These are phyloP conservation scores for Lepus europaeus DNA, from an alignment of 2,113 vertebrate genomes.

Conservation along the genomic window DNA sequence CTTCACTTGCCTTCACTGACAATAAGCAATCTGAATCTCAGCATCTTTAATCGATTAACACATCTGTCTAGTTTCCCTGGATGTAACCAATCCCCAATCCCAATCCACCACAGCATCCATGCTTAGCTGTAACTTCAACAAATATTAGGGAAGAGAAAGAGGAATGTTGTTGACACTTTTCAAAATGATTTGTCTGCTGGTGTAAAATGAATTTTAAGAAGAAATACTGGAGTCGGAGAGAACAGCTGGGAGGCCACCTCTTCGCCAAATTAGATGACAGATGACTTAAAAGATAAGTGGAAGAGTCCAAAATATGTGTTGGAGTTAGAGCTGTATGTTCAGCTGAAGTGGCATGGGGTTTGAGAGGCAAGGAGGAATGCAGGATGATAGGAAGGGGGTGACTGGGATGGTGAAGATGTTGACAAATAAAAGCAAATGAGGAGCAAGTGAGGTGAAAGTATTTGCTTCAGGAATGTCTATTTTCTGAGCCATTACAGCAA, in stretches of 20 bases:
- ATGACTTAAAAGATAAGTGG: background rate
- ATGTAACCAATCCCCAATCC: background rate
- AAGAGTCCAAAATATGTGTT: background rate
- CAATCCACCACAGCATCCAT: background rate
- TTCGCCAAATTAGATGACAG: background rate
- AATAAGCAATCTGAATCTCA: background rate
- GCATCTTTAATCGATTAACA: background rate
- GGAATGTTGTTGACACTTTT: background rate
- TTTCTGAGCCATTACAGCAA: conserved; percentile 92
- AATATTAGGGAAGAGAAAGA: background rate
- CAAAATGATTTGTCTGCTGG: background rate
- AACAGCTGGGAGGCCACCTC: background rate
- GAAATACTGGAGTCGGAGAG: background rate
- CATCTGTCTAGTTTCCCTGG: background rate
- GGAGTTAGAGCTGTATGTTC: background rate
- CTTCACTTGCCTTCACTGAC: background rate
- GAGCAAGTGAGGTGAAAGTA: background rate
- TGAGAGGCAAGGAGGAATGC: background rate
- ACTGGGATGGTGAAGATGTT: background rate
- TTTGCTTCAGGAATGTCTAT: conserved; percentile 93
- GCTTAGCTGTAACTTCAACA: background rate
- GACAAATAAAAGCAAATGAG: background rate
- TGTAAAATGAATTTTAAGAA: background rate
- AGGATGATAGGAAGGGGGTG: background rate
- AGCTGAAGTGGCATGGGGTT: too few species aligned